phyloP scores from a whole-genome alignment of 1,140 invertebrate species.

The Scylla paramamosain region DNA sequence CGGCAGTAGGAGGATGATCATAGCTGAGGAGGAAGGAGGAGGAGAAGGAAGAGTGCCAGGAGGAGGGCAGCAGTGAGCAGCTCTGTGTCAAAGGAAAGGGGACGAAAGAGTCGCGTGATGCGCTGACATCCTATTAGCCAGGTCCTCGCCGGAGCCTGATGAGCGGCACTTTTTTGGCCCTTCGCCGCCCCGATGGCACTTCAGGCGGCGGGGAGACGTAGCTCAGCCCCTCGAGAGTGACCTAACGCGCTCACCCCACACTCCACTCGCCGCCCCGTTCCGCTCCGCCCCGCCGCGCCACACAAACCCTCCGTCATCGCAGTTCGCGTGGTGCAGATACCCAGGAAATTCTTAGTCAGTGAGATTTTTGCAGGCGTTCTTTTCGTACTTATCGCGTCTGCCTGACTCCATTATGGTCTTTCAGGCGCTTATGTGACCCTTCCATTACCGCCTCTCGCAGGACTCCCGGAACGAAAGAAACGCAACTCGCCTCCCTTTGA shows the following conservation, averaged over 20 bases:
- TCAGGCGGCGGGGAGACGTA: slow-evolving; percentile 4
- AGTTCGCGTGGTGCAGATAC: neutral
- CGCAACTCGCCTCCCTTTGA: neutral
- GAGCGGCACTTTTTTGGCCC: slow-evolving; percentile 30
- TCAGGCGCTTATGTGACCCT: slow-evolving; percentile 41
- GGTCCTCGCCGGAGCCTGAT: slow-evolving; percentile 4
- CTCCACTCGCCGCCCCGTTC: neutral
- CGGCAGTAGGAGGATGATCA: neutral
- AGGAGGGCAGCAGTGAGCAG: neutral
- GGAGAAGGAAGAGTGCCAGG: neutral
- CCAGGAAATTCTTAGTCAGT: neutral
- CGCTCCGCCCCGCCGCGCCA: neutral
- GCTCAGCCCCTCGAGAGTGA: slow-evolving; percentile 65
- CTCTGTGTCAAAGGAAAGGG: neutral
- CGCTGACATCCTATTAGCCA: slow-evolving; percentile 59
- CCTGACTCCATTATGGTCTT: slow-evolving; percentile 26
- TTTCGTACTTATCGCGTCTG: neutral
- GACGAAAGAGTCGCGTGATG: neutral
- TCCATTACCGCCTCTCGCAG: slow-evolving; percentile 28
- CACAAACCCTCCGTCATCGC: neutral
- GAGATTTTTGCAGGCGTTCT: neutral
- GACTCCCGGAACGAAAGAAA: neutral
- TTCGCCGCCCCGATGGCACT: slow-evolving; percentile 23
- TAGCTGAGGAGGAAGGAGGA: neutral
- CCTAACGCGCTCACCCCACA: slow-evolving; percentile 47